Evolutionary conservation across 1,140 invertebrate genomes (phyloP).

Genomic region (Palaemon carinicauda): DNA sequence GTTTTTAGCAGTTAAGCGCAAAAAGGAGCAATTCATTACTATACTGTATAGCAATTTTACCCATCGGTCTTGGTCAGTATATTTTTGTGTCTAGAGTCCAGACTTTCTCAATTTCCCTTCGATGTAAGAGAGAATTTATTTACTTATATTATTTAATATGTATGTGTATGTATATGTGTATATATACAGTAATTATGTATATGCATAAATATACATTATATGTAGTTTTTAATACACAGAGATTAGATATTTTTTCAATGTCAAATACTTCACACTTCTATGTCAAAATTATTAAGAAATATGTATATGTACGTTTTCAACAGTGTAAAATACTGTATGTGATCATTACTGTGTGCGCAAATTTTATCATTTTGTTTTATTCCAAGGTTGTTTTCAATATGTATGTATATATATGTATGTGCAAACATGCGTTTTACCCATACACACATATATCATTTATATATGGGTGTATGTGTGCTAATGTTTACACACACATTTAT

Average conservation of each 20-base stretch:
- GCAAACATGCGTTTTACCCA: not conserved
- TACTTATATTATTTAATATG: not conserved
- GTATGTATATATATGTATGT: not conserved
- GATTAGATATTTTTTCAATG: no score
- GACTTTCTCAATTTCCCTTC: not conserved
- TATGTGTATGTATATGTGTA: conserved; percentile 7
- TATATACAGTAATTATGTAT: not conserved
- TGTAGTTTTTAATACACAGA: not conserved
- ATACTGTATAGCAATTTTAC: not conserved
- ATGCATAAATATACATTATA: not conserved
- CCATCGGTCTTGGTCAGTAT: not conserved
- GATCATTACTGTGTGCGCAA: not conserved
- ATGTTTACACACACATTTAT: not conserved
- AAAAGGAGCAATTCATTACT: not conserved
- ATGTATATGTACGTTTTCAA: no score
- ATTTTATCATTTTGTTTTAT: not conserved
- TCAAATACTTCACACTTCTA: no score
- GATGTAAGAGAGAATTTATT: conserved; percentile 7
- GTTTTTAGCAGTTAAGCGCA: no score
- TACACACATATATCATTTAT: not conserved
- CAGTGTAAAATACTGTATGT: not conserved
- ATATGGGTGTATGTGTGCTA: not conserved
- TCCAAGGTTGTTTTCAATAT: not conserved
- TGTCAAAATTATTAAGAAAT: no score
- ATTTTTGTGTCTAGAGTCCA: conserved; percentile 13